Evolutionary conservation across 2,797 vertebrate genomes (phyloP).

Genomic region (Triplophysa yarkandensis): DNA sequence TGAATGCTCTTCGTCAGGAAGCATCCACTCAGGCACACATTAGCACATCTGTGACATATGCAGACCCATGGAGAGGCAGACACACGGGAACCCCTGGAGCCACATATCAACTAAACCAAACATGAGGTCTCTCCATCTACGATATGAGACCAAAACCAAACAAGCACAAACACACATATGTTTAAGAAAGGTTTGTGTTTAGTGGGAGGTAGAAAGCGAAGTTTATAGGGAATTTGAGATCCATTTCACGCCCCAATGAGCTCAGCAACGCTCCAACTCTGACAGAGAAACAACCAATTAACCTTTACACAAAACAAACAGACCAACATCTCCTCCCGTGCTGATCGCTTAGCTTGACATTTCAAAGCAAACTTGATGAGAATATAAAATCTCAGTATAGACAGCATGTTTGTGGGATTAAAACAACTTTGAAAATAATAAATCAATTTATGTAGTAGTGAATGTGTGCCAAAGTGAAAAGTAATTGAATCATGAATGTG

Average conservation of each 20-base stretch:
- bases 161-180: background rate
- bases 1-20: constrained; percentile 55
- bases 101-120: constrained; percentile 9
- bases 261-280: constrained; percentile 40
- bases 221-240: constrained; percentile 55
- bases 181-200: constrained; percentile 21
- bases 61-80: constrained; percentile 27
- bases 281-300: constrained; percentile 64
- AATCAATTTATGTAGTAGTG: background rate
- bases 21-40: constrained; percentile 54
- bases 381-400: background rate
- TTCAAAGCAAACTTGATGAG: background rate
- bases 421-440: background rate
- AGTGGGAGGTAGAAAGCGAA: constrained; percentile 9
- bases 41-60: constrained; percentile 63
- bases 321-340: background rate
- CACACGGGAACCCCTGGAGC: constrained; percentile 17
- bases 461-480: background rate
- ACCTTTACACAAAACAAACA: constrained; percentile 63
- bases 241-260: constrained; percentile 63
- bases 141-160: constrained; percentile 6
- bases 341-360: constrained; percentile 10
- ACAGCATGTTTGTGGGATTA: background rate
- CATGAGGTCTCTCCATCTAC: constrained; percentile 2
- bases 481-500: background rate